Evolutionary conservation across 2,888 invertebrate species (phyloP), one percentile per base, ranked within the genome.

Genomic region (Lycia hirtaria): DNA sequence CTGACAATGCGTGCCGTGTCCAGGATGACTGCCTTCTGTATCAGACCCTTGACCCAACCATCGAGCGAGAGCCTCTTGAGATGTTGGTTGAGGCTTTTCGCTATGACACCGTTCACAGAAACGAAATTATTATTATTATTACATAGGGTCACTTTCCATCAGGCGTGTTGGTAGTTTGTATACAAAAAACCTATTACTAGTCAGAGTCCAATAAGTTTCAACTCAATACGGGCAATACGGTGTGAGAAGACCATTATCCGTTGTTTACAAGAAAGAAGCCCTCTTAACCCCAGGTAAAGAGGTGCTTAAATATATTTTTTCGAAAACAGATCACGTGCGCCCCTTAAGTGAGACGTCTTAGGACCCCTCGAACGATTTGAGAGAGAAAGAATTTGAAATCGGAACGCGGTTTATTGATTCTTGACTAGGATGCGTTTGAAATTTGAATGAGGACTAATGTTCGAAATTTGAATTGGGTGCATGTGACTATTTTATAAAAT

Each of bases 321-420:
- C 58, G 83, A 85, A 91, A 88, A 86, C 91, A 80, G 92, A 92
- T 92, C 92, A 92, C 92, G 92, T 92, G 80, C 87, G 80, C 81
- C 52, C 71, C 78, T 83, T 90, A 90, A 92, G 90, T 90, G 89
- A 90, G 88, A 86, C 84, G 82, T 91, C 87, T 86, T 85, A 83
- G 58, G 69, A 76, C 74, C 85, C 83, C 77, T 76, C 69, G 66
- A 71, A 68, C 80, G 81, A 83, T 87, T 88, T 83, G 71, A 79
- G 79, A 81, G 78, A 76, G 75, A 74, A 80, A 83, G 80, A 80
- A 81, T 81, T 78, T 14, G 26, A 41, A 41, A 41, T 41, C 76
- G 76, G 77, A 74, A 67, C 73, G 75, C 72, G 69, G 73, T 71
- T 82, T 85, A 88, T 87, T 87, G 87, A 87, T 88, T 85, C 81